phyloP scores from a whole-genome alignment of 1,140 invertebrate species.

The Babylonia areolata region DNA sequence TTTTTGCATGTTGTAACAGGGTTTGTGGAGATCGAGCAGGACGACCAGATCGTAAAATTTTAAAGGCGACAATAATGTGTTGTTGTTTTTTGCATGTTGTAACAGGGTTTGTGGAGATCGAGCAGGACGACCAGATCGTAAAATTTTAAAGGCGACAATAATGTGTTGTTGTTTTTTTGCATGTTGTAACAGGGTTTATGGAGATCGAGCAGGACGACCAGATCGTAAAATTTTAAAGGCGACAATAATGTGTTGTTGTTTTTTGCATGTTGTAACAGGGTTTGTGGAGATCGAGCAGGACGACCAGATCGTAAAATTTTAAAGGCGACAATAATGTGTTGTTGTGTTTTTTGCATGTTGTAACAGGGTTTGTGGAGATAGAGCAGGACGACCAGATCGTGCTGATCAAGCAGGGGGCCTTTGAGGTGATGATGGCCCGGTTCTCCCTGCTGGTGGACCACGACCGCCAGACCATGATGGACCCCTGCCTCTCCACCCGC shows the following conservation, averaged over 20 bases:
- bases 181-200: slow-evolving; percentile 27
- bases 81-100: too few relatives aligned
- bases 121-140: slow-evolving; percentile 40
- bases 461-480: slow-evolving; percentile 68
- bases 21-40: too few relatives aligned
- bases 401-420: slow-evolving; percentile 84
- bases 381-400: slow-evolving; percentile 41
- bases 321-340: slow-evolving; percentile 48
- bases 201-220: slow-evolving; percentile 41
- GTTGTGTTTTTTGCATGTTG: too few relatives aligned
- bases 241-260: too few relatives aligned
- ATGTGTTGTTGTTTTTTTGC: too few relatives aligned
- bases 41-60: too few relatives aligned
- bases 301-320: slow-evolving; percentile 64
- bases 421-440: slow-evolving; percentile 73
- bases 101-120: slow-evolving; percentile 36
- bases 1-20: too few relatives aligned
- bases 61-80: too few relatives aligned
- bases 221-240: slow-evolving; percentile 37
- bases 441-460: slow-evolving; percentile 71
- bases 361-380: slow-evolving; percentile 36
- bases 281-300: slow-evolving; percentile 32
- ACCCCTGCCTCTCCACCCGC: slow-evolving; percentile 69
- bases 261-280: too few relatives aligned
- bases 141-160: too few relatives aligned